These are phyloP conservation scores for Asarcornis scutulata DNA, from an alignment of 2,113 vertebrate species.

Conservation along the genomic window DNA sequence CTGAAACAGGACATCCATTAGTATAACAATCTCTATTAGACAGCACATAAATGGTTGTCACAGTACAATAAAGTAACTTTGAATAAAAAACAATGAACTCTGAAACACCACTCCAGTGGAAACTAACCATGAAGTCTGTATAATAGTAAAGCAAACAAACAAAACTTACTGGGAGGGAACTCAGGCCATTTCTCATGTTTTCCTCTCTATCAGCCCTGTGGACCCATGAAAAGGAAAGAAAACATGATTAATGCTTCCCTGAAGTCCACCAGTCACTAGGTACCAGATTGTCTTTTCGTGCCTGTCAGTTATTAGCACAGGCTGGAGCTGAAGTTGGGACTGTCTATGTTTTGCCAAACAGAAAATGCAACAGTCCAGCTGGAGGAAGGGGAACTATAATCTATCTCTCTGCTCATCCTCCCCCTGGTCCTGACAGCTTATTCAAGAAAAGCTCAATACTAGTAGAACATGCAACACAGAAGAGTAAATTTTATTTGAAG, in stretches of 20 bases:
- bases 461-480: not conserved
- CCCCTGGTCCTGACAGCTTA: not conserved
- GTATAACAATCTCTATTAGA: not conserved
- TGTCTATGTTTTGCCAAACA: not conserved
- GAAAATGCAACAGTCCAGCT: not conserved
- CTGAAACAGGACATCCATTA: not conserved
- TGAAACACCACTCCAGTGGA: not conserved
- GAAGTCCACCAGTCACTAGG: not conserved
- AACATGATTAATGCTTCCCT: not conserved
- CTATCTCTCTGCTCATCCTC: not conserved
- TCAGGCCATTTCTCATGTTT: not conserved
- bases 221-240: not conserved
- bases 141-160: not conserved
- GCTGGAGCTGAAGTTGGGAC: not conserved
- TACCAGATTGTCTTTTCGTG: not conserved
- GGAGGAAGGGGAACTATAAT: not conserved
- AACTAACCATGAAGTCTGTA: not conserved
- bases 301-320: not conserved
- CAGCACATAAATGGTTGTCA: not conserved
- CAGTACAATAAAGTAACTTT: not conserved
- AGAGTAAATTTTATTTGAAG: not conserved
- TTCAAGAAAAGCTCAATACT: not conserved
- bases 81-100: slow-evolving; percentile 6
- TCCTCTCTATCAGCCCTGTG: not conserved
- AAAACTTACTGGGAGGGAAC: not conserved